Percentiles rank a stretch among this genome's conserved stretches.
These are phyloP conservation scores for Patella caerulea DNA, from an alignment of 2,888 invertebrate genomes.

Conservation along the genomic window DNA sequence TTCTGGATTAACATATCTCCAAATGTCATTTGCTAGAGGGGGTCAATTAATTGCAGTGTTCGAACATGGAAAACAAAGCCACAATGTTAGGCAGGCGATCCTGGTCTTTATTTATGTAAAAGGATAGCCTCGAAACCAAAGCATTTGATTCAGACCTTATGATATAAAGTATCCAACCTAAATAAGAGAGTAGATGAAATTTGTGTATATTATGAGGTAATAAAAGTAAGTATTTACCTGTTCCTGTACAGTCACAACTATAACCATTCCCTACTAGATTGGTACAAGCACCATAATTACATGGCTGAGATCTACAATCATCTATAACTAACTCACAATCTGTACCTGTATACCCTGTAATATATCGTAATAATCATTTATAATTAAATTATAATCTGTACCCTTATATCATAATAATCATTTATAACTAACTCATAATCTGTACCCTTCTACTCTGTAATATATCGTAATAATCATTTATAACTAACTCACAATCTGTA, in stretches of 20 bases:
- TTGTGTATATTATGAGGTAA: too few relatives aligned
- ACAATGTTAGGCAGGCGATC: background rate
- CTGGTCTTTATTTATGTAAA: too few relatives aligned
- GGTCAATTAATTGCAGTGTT: background rate
- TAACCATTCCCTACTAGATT: slow-evolving; percentile 46
- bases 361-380: slow-evolving; percentile 71
- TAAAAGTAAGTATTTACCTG: slow-evolving; percentile 45
- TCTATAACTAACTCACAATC: slow-evolving; percentile 74
- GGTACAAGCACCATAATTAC: slow-evolving; percentile 55
- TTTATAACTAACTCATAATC: slow-evolving; percentile 72
- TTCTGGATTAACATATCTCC: too few relatives aligned
- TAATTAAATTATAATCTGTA: slow-evolving; percentile 73
- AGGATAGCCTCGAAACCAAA: too few relatives aligned
- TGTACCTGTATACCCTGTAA: slow-evolving; percentile 70
- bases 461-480: too few relatives aligned
- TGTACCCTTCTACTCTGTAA: slow-evolving; percentile 60
- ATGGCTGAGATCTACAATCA: slow-evolving; percentile 75
- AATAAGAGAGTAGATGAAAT: background rate
- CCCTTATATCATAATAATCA: slow-evolving; percentile 60
- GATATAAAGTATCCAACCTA: background rate
- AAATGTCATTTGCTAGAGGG: too few relatives aligned
- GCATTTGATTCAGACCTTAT: too few relatives aligned
- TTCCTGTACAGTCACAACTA: slow-evolving; percentile 60
- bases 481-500: too few relatives aligned
- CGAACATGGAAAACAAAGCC: too few relatives aligned